Conservation (phyloP, 1,140 invertebrate species). For the Micrasema minimum region DNA sequence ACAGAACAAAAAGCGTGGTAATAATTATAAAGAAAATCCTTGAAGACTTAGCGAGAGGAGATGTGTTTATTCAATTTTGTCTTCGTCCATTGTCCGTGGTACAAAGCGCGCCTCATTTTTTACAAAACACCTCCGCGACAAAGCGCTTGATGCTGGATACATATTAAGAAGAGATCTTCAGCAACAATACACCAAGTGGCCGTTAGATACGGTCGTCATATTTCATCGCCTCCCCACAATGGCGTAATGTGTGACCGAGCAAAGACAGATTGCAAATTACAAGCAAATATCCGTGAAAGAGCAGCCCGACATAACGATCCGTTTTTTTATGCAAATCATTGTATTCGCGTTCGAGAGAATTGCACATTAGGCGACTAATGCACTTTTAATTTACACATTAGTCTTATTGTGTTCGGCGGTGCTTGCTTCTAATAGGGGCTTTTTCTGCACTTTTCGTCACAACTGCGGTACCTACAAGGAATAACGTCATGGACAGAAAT, state of each 20-base stretch:
- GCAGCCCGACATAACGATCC: conserved; percentile 42
- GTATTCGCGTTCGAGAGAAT: conserved; percentile 33
- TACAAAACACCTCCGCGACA: conserved; percentile 18
- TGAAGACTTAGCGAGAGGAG: conserved; percentile 6
- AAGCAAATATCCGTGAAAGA: conserved; percentile 49
- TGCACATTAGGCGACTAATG: conserved; percentile 52
- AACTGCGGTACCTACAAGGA: not conserved
- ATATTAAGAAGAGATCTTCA: conserved; percentile 2
- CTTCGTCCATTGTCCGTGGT: conserved; percentile 6
- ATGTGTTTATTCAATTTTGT: conserved; percentile 33
- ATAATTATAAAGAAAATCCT: conserved; percentile 28
- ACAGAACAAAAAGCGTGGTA: conserved; percentile 1
- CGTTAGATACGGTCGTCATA: conserved; percentile 40
- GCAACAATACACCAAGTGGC: conserved; percentile 21
- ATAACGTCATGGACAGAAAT: not conserved
- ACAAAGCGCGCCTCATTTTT: conserved; percentile 34
- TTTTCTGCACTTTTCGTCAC: conserved; percentile 12
- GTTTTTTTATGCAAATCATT: conserved; percentile 50
- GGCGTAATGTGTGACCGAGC: conserved; percentile 53
- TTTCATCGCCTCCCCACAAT: conserved; percentile 45
- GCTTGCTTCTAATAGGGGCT: conserved; percentile 6
- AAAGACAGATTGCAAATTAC: conserved; percentile 53
- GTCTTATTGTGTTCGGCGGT: conserved; percentile 30
- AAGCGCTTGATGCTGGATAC: conserved; percentile 31
- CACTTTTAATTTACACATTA: conserved; percentile 52